A percentile compares a stretch with the other conserved stretches of the same genome.
These are phyloP conservation scores for Cryptus viduatorius DNA, from an alignment of 2,888 invertebrate genomes.

Conservation along the genomic window DNA sequence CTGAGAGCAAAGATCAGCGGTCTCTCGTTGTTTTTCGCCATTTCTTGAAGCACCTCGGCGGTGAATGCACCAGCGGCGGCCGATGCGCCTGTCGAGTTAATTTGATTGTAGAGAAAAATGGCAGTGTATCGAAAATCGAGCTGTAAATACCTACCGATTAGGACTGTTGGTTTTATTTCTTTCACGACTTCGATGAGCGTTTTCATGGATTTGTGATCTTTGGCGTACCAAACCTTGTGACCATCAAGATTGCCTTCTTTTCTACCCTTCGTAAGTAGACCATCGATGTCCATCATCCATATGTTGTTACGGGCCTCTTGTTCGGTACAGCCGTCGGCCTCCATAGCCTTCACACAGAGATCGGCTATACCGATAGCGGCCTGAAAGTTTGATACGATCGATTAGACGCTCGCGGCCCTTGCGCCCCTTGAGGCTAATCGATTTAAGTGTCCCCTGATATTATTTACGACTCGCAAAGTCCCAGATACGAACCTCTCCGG, in stretches of 20 bases:
- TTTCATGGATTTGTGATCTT: constrained; percentile 92
- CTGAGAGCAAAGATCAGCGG: constrained; percentile 99
- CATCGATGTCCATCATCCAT: constrained; percentile 98
- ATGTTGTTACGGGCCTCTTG: constrained; percentile 94
- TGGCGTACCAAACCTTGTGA: constrained; percentile 91
- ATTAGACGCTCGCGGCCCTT: neutral
- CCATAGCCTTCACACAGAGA: constrained; percentile 95
- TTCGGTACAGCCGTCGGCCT: constrained; percentile 87
- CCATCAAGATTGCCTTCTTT: constrained; percentile 89
- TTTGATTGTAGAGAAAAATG: constrained; percentile 67
- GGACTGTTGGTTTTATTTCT: constrained; percentile 93
- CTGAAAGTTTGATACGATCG: constrained; percentile 84
- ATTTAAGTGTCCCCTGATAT: neutral
- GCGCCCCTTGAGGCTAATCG: neutral
- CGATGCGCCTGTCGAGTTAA: constrained; percentile 91
- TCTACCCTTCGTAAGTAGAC: constrained; percentile 91
- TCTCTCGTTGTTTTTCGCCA: constrained; percentile 94
- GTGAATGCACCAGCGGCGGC: constrained; percentile 97
- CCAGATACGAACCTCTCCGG: constrained; percentile 88
- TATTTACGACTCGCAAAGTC: neutral
- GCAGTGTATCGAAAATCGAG: constrained; percentile 77
- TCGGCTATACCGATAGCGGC: constrained; percentile 97
- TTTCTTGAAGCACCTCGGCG: constrained; percentile 92
- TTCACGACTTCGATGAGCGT: constrained; percentile 92
- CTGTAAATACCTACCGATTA: constrained; percentile 90